These are phyloP conservation scores for Sebastiscus tertius DNA, from an alignment of 2,797 vertebrate genomes.

Conservation along the genomic window DNA sequence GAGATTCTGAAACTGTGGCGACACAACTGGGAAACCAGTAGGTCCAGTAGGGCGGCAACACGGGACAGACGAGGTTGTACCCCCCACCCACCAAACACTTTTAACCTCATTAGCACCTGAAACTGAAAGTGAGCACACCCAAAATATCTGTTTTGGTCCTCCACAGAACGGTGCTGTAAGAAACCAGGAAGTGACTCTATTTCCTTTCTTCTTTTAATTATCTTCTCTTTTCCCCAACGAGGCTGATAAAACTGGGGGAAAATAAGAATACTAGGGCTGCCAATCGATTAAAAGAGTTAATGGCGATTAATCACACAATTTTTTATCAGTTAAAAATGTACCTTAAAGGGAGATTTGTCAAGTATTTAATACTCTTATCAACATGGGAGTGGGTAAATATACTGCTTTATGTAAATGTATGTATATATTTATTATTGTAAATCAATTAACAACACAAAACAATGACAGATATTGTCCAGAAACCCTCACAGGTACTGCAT, in stretches of 20 bases:
- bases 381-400: too few species aligned
- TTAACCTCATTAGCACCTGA: background rate
- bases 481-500: accelerated
- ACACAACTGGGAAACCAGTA: background rate
- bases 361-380: too few species aligned
- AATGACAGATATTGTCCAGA: too few species aligned
- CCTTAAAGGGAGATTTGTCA: too few species aligned
- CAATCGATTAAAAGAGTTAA: too few species aligned
- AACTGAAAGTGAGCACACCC: background rate
- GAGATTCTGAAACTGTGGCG: background rate
- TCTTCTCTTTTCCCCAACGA: background rate
- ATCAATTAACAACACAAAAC: too few species aligned
- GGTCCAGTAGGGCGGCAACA: background rate
- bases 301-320: too few species aligned
- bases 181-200: background rate
- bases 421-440: too few species aligned
- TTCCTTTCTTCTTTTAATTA: background rate
- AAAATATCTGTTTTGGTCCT: background rate
- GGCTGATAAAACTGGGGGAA: too few species aligned
- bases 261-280: too few species aligned
- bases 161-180: background rate
- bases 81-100: background rate
- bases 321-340: too few species aligned
- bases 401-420: too few species aligned
- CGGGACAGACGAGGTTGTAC: background rate